Evolutionary conservation across 92 coral and sea anemone genomes (phyloP).

Genomic region (Porites evermanni): DNA sequence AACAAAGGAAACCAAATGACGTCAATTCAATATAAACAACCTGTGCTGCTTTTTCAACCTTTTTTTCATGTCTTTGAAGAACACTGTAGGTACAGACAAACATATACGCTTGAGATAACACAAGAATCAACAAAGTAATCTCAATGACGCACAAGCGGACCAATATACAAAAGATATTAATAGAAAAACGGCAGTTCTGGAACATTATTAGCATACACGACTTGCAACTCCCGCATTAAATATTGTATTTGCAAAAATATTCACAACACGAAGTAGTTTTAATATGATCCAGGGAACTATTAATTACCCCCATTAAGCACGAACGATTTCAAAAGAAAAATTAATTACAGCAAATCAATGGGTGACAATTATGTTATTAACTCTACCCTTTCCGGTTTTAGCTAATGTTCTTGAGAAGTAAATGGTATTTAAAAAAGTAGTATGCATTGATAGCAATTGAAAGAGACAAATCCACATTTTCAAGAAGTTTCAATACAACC

Average conservation of each 20-base stretch:
- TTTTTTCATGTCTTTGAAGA: not conserved
- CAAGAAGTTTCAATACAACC: slow-evolving; percentile 25
- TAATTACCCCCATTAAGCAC: not conserved
- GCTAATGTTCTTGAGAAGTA: not conserved
- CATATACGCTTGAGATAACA: not conserved
- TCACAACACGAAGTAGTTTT: slow-evolving; percentile 12
- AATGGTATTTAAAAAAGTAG: not conserved
- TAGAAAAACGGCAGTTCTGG: slow-evolving; percentile 21
- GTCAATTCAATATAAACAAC: no score
- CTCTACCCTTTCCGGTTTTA: not conserved
- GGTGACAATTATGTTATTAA: not conserved
- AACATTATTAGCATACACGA: slow-evolving; percentile 16
- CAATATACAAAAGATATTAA: not conserved
- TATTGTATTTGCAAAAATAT: slow-evolving; percentile 10
- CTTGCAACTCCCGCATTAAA: not conserved
- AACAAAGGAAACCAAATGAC: not conserved
- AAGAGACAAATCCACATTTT: slow-evolving; percentile 14
- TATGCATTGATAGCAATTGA: not conserved
- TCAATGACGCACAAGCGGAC: not conserved
- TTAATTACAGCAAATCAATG: slow-evolving; percentile 3
- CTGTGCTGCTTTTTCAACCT: no score
- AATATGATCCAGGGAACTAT: slow-evolving; percentile 9
- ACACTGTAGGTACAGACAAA: no score
- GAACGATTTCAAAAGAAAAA: not conserved
- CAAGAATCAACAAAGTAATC: slow-evolving; percentile 12